These are phyloP conservation scores for Conus ventricosus DNA, from an alignment of 1,140 invertebrate species.

Conservation along the genomic window DNA sequence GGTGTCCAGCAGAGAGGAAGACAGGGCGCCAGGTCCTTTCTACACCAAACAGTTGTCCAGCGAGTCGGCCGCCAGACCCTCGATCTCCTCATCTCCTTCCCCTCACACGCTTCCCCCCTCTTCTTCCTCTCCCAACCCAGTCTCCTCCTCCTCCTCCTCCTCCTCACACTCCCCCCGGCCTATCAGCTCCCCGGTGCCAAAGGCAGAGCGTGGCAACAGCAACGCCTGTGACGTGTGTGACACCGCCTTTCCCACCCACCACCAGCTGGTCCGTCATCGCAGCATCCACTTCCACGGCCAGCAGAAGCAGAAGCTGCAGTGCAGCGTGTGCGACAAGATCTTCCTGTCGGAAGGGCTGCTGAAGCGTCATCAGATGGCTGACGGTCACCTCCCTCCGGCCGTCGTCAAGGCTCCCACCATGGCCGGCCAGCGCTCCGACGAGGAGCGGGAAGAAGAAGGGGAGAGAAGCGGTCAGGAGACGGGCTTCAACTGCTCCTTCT, in stretches of 20 bases:
- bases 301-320: constrained; percentile 79
- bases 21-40: too few relatives aligned
- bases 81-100: not conserved
- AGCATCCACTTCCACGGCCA: constrained; percentile 96
- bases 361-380: constrained; percentile 31
- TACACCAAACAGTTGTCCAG: too few relatives aligned
- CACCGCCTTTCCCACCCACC: constrained; percentile 92
- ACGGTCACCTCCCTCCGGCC: constrained; percentile 3
- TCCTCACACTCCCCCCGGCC: not conserved
- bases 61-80: too few relatives aligned
- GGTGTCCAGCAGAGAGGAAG: not conserved
- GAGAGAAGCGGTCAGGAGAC: not conserved
- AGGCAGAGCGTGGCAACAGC: not conserved
- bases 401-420: constrained; percentile 3
- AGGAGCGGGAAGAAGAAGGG: not conserved
- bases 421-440: not conserved
- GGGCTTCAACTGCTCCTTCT: constrained; percentile 39
- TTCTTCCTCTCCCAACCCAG: not conserved
- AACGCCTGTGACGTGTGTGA: constrained; percentile 89
- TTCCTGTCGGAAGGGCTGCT: constrained; percentile 34
- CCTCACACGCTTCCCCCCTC: not conserved
- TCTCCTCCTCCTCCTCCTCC: not conserved
- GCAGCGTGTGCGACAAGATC: constrained; percentile 48
- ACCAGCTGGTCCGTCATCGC: constrained; percentile 92
- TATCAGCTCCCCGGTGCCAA: not conserved